Conservation (phyloP, 2,797 vertebrate genomes). For the Oreortyx pictus region DNA sequence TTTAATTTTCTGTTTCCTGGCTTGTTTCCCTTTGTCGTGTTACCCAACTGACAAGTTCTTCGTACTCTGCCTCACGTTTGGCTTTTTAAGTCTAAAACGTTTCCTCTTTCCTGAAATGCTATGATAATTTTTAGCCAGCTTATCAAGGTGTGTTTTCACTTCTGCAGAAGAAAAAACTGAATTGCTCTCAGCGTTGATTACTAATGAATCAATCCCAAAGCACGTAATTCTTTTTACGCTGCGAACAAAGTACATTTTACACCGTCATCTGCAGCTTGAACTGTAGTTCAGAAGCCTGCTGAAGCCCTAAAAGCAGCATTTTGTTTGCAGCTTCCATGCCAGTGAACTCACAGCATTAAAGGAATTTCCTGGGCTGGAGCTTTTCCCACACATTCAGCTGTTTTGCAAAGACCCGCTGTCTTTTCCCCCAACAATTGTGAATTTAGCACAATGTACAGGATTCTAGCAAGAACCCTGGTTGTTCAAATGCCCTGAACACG, state of each 20-base stretch:
- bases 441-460: slow-evolving; percentile 70
- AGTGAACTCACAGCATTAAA: slow-evolving; percentile 13
- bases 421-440: neutral
- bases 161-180: slow-evolving; percentile 31
- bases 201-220: neutral
- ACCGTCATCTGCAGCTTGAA: neutral
- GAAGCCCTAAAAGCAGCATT: neutral
- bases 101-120: slow-evolving; percentile 47
- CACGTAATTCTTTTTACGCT: neutral
- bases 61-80: slow-evolving; percentile 18
- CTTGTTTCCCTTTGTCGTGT: slow-evolving; percentile 47
- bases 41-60: slow-evolving; percentile 36
- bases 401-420: neutral
- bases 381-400: neutral
- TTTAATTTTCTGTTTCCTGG: slow-evolving; percentile 58
- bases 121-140: neutral
- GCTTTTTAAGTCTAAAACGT: slow-evolving; percentile 19
- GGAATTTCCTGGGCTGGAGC: slow-evolving; percentile 16
- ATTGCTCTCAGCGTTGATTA: slow-evolving; percentile 43
- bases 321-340: slow-evolving; percentile 9
- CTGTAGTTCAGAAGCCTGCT: slow-evolving; percentile 3
- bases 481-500: neutral
- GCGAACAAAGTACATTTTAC: slow-evolving; percentile 19
- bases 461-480: slow-evolving; percentile 1
- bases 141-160: slow-evolving; percentile 24